Evolutionary conservation across 2,888 invertebrate species (phyloP), one percentile per base, ranked within the genome.

Genomic region (Pyrrhia umbra): DNA sequence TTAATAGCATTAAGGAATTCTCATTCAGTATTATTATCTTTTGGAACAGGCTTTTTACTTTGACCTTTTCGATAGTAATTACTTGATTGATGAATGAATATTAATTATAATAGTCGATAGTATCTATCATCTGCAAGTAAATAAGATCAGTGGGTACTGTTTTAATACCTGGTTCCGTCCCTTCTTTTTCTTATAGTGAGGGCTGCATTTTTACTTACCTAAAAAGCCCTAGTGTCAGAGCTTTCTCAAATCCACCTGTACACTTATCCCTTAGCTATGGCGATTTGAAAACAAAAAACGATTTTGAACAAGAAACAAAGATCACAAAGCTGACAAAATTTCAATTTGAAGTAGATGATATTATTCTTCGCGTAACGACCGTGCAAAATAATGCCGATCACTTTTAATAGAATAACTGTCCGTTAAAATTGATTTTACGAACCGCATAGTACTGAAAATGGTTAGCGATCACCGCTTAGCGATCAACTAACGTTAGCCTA

Each of bases 361-460:
- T 42, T 42, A 18, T 20, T 27, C 15, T 6, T 27, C 27, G n/a
- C 8, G 5, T n/a, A 43, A 23, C 6, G 6, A 27, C 16, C 18
- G 59, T 37, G n/a, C 37, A 61, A 34, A 42, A 45, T 37, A 49
- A 15, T 30, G 20, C 21, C 40, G 37, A 66, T 21, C 21, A 42
- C 46, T 54, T 20, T n/a, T 75, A 47, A 63, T 63, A 43, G 9
- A 39, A 27, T 59, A 65, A 76, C 59, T 51, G 50, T 25, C 23
- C 49, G 52, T 25, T 50, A 47, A 75, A 76, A 75, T 68, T 62
- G 61, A 68, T 72, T 75, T 76, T 43, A 55, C 47, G 52, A 52
- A 54, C 43, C 46, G 39, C 34, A 62, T 40, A 51, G 50, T 55
- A 56, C 27, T 65, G 60, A 56, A 60, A 76, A 71, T 76, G 40